These are phyloP conservation scores for Silurus aristotelis DNA, from an alignment of 2,797 vertebrate genomes.

Conservation along the genomic window DNA sequence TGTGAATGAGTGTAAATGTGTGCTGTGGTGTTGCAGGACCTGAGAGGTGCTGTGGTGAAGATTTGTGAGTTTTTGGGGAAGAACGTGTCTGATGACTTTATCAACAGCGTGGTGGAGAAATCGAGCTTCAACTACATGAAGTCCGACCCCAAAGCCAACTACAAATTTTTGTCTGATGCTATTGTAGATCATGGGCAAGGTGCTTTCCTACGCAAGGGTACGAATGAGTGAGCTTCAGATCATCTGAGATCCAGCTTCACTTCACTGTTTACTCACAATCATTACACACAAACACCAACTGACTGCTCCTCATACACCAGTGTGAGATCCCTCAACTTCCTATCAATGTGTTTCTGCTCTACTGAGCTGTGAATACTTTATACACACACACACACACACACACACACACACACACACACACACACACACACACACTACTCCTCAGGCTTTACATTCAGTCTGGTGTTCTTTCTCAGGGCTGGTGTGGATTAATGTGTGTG, in stretches of 20 bases:
- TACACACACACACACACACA: background rate
- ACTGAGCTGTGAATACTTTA: background rate
- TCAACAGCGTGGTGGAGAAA: constrained; percentile 64
- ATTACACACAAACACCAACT: background rate
- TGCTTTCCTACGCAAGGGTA: constrained; percentile 67
- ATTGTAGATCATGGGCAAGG: background rate
- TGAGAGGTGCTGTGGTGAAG: constrained; percentile 65
- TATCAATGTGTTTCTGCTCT: background rate
- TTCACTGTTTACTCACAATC: background rate
- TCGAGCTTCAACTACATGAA: constrained; percentile 67
- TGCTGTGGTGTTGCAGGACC: constrained; percentile 55
- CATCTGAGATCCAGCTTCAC: background rate
- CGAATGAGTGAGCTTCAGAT: background rate
- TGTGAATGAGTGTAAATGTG: background rate
- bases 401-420: background rate
- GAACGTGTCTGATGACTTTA: constrained; percentile 64
- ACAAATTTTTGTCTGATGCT: constrained; percentile 43
- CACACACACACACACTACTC: too few species aligned
- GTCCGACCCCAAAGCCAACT: constrained; percentile 66
- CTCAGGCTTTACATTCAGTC: too few species aligned
- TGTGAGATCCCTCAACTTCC: background rate
- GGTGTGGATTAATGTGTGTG: too few species aligned
- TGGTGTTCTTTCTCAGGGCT: too few species aligned
- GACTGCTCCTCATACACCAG: background rate
- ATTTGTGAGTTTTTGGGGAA: constrained; percentile 70